Percentiles rank a stretch among this genome's conserved stretches.
phyloP scores from a whole-genome alignment of 2,113 vertebrate genomes.

The Rhipidura dahli region DNA sequence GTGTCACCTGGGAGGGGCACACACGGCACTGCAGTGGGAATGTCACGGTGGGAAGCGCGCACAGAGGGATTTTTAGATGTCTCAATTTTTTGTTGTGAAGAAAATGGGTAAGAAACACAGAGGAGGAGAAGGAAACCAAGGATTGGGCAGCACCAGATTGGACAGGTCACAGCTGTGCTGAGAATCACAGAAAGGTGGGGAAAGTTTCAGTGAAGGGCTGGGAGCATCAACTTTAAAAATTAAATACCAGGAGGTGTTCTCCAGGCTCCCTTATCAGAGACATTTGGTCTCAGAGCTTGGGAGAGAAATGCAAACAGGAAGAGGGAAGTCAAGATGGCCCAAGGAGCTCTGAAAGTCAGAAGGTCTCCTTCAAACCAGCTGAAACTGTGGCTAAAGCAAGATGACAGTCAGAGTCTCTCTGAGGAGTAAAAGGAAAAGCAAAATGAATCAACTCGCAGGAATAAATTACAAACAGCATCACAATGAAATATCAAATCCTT shows the following conservation, averaged over 20 bases:
- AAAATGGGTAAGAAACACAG: not conserved
- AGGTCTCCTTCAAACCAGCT: not conserved
- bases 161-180: not conserved
- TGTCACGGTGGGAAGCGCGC: rapidly evolving
- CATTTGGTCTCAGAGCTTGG: not conserved
- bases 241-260: not conserved
- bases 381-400: not conserved
- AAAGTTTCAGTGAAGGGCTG: not conserved
- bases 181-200: not conserved
- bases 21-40: not conserved
- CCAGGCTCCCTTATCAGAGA: not conserved
- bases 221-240: not conserved
- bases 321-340: not conserved
- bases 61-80: not conserved
- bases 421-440: not conserved
- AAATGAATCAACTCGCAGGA: not conserved
- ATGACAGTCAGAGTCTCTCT: not conserved
- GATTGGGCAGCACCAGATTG: not conserved
- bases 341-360: not conserved
- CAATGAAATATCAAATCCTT: not conserved
- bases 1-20: constrained; percentile 75
- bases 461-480: not conserved
- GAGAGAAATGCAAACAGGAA: not conserved
- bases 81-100: not conserved
- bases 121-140: not conserved